Percentiles rank a stretch among this genome's conserved stretches.
Conservation (phyloP, 1,140 invertebrate genomes). For the Maconellicoccus hirsutus region DNA sequence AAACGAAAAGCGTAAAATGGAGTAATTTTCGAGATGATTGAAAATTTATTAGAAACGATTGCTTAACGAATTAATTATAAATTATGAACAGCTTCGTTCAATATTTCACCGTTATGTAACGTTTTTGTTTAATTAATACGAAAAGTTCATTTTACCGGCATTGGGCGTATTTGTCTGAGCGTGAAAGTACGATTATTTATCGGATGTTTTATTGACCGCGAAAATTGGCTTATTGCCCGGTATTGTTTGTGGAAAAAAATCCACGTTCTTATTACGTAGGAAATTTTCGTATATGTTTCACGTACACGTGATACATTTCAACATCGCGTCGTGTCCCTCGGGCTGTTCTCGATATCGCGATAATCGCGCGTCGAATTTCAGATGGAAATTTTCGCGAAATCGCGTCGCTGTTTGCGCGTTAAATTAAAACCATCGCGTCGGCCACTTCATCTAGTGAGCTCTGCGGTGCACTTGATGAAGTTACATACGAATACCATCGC, state of each 20-base stretch:
- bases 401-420: no score
- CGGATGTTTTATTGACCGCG: not conserved
- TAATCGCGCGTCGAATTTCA: no score
- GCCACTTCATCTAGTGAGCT: not conserved
- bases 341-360: no score
- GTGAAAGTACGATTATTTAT: conserved; percentile 5
- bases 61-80: not conserved
- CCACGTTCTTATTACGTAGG: no score
- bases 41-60: not conserved
- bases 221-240: not conserved
- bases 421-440: not conserved
- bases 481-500: conserved; percentile 1
- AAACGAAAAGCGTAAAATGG: not conserved
- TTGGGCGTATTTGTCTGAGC: not conserved
- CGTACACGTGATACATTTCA: no score
- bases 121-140: not conserved
- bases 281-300: no score
- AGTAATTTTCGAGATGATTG: not conserved
- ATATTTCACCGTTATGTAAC: not conserved
- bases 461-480: not conserved
- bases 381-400: no score
- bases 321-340: no score
- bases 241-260: not conserved
- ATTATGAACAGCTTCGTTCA: not conserved
- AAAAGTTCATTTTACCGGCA: not conserved